Evolutionary conservation across 2,113 vertebrate genomes (phyloP).

Genomic region (Crotalus helleri): DNA sequence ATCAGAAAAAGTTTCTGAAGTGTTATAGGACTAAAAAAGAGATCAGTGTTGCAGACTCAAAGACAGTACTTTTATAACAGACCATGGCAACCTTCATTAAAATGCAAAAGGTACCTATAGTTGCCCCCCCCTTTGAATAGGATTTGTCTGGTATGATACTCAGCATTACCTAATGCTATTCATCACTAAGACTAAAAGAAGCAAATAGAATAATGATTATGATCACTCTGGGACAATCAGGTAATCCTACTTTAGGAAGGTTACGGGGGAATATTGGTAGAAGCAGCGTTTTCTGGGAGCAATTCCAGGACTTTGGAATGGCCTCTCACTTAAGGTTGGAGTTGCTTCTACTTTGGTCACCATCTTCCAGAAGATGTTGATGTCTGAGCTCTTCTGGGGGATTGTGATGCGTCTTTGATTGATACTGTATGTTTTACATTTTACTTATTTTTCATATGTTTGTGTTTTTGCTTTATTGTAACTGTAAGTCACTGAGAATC

Average conservation of each 20-base stretch:
- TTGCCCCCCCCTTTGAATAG: background rate
- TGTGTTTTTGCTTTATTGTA: background rate
- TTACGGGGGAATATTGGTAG: background rate
- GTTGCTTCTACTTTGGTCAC: background rate
- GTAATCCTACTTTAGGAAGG: background rate
- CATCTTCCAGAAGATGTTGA: background rate
- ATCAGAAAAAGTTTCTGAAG: background rate
- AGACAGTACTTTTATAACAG: background rate
- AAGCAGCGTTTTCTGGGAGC: background rate
- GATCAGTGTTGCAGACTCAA: background rate
- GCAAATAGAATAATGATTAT: background rate
- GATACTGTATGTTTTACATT: background rate
- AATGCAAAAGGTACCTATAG: background rate
- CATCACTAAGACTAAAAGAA: background rate
- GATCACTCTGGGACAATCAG: background rate
- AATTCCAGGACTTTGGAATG: background rate
- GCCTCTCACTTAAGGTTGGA: background rate
- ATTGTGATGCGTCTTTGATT: background rate
- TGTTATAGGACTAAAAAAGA: background rate
- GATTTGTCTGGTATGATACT: background rate
- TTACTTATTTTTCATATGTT: background rate
- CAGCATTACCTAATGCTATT: background rate
- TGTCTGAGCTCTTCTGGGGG: background rate
- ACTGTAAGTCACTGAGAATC: background rate
- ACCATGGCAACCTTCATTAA: background rate